Evolutionary conservation across 1,140 invertebrate genomes (phyloP), one percentile per base, ranked within the genome.

Genomic region (Micrasema longulum): DNA sequence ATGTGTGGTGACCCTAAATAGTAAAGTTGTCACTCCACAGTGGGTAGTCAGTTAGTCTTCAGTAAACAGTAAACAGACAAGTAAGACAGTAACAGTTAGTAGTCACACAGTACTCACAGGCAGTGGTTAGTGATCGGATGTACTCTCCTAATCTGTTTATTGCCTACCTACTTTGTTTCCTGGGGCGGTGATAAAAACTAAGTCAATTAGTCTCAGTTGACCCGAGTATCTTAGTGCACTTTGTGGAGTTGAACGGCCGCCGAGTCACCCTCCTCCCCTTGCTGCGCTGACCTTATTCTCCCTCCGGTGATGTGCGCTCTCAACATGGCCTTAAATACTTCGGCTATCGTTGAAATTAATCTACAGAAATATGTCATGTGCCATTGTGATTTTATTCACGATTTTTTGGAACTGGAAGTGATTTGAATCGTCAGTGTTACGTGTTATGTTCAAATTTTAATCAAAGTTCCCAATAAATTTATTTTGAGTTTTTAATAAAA

Each of bases 191-290:
- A 35, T 69, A 65, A 69, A n/a, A 68, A 69, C 52, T 71, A 71
- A 74, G 73, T 74, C 73, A 71, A 74, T 71, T 74, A 71, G 73
- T 68, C 26, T 43, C 64, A 52, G 68, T 68, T 71, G 22, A 62
- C 48, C 63, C 22, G 26, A 16, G 9, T 31, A 57, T 16, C 11
- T 48, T 20, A 73, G 55, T 26, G n/a, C 35, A 43, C 65, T 43
- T 22, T 38, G n/a, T 16, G 9, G 22, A 67, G 72, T 74, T 74
- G 63, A 74, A 74, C 50, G 68, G 53, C 60, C 72, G 20, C 50
- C 50, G n/a, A 47, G 22, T n/a, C 36, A 36, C 6, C 26, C 2
- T 22, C 2, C 31, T 2, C 6, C 11, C 11, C 26, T 60, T 7
- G 4, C 35, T 18, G 9, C 18, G 31, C 47, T 66, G 63, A 62